Evolutionary conservation across 1,140 invertebrate species (phyloP), one percentile per base, ranked within the genome.

Genomic region (Macrobrachium rosenbergii): DNA sequence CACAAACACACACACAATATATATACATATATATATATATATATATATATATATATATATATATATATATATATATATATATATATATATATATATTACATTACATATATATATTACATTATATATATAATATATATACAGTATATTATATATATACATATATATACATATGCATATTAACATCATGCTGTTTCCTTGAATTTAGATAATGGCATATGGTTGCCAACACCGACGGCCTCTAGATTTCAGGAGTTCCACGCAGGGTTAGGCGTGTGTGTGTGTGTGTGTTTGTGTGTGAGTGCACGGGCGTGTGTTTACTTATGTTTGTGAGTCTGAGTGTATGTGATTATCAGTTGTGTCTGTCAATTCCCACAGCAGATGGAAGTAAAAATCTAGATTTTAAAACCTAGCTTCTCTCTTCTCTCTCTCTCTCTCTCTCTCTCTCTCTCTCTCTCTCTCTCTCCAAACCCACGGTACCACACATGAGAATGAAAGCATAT

Each of bases 1-100:
- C 67, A 28, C 67, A 28, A 21, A 72, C 67, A 72, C 67, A 72
- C 67, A 28, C 64, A 69, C 64, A 21, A n/a, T n/a, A n/a, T 2
- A 69, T 21, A 69, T 21, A 69, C 19, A n/a, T 69, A 69, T 69
- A 69, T 69, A 69, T 2, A 69, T 2, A 21, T 69, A 69, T n/a
- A 69, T 21, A 69, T 69, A 69, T 69, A 69, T 69, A 21, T 69
- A 69, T 69, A 69, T 69, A 69, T 69, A 69, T 69, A 69, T 69
- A 69, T 19, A 69, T 69, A 69, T 69, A 69, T 69, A 69, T 69
- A 69, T 69, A 69, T 69, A 69, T 69, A 69, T 69, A 19, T 69
- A 69, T 69, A 69, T 16, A 69, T 69, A 69, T 69, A 69, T 16
- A 69, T 69, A 67, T 7, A 67, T 67, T 14, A 0, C 11, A 14